Evolutionary conservation across 2,797 vertebrate species (phyloP), one percentile per base, ranked within the genome.

Genomic region (Helicolenus hilgendorfi): DNA sequence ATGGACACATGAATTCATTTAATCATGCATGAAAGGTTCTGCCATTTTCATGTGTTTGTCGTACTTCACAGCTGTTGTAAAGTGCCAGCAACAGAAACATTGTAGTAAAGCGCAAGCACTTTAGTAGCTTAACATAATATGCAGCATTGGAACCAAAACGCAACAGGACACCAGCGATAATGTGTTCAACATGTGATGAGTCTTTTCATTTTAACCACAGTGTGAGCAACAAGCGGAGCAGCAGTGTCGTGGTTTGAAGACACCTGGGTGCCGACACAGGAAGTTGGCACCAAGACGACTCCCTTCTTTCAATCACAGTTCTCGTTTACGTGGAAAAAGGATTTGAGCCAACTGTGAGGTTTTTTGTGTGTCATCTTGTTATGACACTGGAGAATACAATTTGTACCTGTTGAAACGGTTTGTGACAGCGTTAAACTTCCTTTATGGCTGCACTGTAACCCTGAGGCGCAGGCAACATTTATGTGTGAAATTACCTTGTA

Each of bases 321-420:
- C 63, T 79, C 7, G 5, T 79, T 91, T 33, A 60, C 2, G 1
- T 45, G n/a, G 7, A 27, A 77, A 81, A 45, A 35, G 41, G 65
- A 81, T 70, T 24, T 7, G n/a, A 75, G 79, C 10, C 38, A 38
- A 20, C 60, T 69, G 68, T 33, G 64, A 27, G 41, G 29, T 45
- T 27, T 60, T 75, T 27, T 6, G 29, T 65, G 33, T 49, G n/a
- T 72, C 65, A 38, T n/a, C 6, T 8, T 1, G 55, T 87, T 79
- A n/a, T n/a, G 68, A 87, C 76, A 80, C 38, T 14, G 26, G 36
- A 31, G 7, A n/a, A 71, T 22, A 26, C 1, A 8, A 3, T 24
- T 38, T 74, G 38, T 15, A 72, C 60, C 27, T 79, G 75, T 80
- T 84, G 85, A 82, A 91, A 86, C 41, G 29, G 31, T 77, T 68